These are phyloP conservation scores for Anguilla megastoma DNA, from an alignment of 2,797 vertebrate genomes.

Conservation along the genomic window DNA sequence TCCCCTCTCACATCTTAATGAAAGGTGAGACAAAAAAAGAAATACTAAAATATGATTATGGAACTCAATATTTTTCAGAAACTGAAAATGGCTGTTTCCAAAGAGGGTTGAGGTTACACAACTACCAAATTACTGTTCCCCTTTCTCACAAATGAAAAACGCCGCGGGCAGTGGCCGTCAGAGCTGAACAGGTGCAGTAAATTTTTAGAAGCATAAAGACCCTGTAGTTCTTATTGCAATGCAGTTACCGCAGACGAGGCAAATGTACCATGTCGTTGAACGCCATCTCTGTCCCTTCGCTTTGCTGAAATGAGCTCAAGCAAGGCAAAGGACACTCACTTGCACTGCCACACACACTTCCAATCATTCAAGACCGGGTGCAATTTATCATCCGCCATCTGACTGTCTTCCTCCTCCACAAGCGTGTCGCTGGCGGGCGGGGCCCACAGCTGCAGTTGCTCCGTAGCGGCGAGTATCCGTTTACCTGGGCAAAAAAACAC, in stretches of 20 bases:
- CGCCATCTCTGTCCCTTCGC: not conserved
- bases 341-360: slow-evolving; percentile 98
- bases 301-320: not conserved
- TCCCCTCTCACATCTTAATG: not conserved
- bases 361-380: slow-evolving; percentile 89
- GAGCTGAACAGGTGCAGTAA: not conserved
- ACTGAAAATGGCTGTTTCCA: not conserved
- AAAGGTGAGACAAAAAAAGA: not conserved
- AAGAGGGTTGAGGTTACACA: not conserved
- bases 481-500: slow-evolving; percentile 71
- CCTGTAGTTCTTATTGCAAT: not conserved
- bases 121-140: not conserved
- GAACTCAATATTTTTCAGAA: not conserved
- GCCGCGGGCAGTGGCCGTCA: not conserved
- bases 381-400: slow-evolving; percentile 78
- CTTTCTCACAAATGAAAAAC: not conserved
- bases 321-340: slow-evolving; percentile 69
- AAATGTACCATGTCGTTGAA: not conserved
- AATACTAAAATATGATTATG: not conserved
- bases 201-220: not conserved
- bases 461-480: slow-evolving; percentile 91
- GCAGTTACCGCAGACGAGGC: not conserved
- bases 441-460: slow-evolving; percentile 92
- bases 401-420: slow-evolving; percentile 83
- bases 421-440: slow-evolving; percentile 83